phyloP scores from a whole-genome alignment of 2,113 vertebrate species.

The Zosterops borbonicus region DNA sequence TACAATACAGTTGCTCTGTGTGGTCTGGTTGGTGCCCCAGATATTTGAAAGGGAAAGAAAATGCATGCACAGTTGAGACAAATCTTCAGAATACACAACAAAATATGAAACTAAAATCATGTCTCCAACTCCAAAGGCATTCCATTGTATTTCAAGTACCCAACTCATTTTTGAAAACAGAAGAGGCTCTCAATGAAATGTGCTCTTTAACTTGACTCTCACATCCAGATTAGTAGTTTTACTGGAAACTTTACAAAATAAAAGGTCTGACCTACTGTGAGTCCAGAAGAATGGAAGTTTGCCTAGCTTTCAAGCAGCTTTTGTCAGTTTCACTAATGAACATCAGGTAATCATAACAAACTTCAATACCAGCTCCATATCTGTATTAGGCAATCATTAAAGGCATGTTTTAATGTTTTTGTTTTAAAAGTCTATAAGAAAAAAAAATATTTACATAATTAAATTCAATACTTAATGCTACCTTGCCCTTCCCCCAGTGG shows the following conservation, averaged over 20 bases:
- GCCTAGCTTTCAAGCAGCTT: neutral
- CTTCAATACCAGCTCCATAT: neutral
- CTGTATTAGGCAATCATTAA: neutral
- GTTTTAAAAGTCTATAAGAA: neutral
- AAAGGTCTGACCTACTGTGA: neutral
- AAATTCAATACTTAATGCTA: neutral
- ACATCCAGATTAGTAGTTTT: neutral
- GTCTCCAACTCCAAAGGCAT: neutral
- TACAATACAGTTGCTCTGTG: neutral
- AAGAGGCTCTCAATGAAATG: neutral
- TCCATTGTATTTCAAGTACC: neutral
- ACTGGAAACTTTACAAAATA: neutral
- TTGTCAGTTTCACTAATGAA: neutral
- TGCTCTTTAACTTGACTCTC: neutral
- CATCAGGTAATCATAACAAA: neutral
- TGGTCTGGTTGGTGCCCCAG: neutral
- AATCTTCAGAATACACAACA: neutral
- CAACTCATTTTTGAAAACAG: neutral
- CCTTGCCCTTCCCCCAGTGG: neutral
- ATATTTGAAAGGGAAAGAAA: neutral
- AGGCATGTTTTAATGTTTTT: neutral
- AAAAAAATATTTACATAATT: constrained; percentile 9
- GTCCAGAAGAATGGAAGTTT: neutral
- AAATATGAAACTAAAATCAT: neutral
- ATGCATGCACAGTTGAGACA: neutral